phyloP scores from a whole-genome alignment of 1,140 invertebrate species.

The Brachionus manjavacas region DNA sequence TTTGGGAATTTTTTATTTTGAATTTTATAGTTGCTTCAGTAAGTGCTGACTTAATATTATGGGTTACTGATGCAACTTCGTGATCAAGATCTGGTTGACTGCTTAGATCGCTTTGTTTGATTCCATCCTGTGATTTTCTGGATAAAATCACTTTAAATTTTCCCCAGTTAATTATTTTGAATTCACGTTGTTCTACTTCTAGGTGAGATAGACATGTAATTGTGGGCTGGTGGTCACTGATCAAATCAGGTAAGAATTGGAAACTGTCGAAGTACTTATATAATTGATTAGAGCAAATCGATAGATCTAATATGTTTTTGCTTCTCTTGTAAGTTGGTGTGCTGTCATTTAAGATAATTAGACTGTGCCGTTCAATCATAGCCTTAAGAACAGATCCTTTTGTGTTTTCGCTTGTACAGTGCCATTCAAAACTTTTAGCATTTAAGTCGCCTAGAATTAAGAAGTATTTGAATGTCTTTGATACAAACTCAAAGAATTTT shows the following conservation, averaged over 20 bases:
- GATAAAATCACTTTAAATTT: background rate
- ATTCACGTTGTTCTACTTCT: background rate
- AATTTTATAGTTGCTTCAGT: background rate
- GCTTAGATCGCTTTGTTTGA: background rate
- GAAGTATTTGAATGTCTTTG: background rate
- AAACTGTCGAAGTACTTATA: background rate
- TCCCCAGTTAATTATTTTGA: background rate
- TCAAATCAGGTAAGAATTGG: background rate
- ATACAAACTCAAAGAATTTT: conserved; percentile 3
- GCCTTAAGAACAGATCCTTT: background rate
- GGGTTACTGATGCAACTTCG: background rate
- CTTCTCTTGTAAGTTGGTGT: background rate
- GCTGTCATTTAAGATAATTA: background rate
- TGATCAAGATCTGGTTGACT: background rate
- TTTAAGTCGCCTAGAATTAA: background rate
- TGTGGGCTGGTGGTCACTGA: background rate
- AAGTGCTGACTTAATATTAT: background rate
- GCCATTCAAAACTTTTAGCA: background rate
- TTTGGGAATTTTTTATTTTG: background rate
- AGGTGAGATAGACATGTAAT: background rate
- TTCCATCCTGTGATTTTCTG: background rate
- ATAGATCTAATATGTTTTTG: background rate
- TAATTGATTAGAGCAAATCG: background rate
- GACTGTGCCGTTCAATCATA: background rate
- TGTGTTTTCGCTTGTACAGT: background rate